These are phyloP conservation scores for Ophion obscuratus DNA, from an alignment of 2,888 invertebrate genomes.

Conservation along the genomic window DNA sequence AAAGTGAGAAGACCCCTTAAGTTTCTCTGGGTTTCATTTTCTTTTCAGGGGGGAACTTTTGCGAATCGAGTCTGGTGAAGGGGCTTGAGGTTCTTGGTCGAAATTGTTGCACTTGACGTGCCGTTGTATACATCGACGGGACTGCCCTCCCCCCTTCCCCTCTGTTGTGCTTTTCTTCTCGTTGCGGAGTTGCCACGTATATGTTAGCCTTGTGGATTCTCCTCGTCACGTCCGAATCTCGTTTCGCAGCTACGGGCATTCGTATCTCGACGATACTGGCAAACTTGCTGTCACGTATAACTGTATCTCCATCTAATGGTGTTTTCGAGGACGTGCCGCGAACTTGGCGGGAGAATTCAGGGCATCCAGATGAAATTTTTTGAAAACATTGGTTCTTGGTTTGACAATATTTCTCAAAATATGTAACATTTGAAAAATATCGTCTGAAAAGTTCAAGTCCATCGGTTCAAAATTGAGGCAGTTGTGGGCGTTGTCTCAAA, in stretches of 20 bases:
- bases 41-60: not conserved
- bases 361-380: too few relatives aligned
- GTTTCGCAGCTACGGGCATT: not conserved
- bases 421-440: too few relatives aligned
- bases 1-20: too few relatives aligned
- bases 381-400: too few relatives aligned
- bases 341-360: too few relatives aligned
- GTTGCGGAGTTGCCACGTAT: not conserved
- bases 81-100: not conserved
- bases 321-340: too few relatives aligned
- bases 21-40: not conserved
- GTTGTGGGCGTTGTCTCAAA: too few relatives aligned
- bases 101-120: not conserved
- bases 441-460: too few relatives aligned
- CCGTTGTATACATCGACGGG: not conserved
- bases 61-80: not conserved
- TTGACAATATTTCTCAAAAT: too few relatives aligned
- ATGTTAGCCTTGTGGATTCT: constrained; percentile 14
- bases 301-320: too few relatives aligned
- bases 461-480: too few relatives aligned
- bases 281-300: too few relatives aligned
- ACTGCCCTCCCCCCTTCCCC: not conserved
- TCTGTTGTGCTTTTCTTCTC: not conserved
- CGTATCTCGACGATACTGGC: not conserved
- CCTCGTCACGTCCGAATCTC: constrained; percentile 17